phyloP scores from a whole-genome alignment of 2,888 invertebrate species.

The Ochlodes sylvanus region DNA sequence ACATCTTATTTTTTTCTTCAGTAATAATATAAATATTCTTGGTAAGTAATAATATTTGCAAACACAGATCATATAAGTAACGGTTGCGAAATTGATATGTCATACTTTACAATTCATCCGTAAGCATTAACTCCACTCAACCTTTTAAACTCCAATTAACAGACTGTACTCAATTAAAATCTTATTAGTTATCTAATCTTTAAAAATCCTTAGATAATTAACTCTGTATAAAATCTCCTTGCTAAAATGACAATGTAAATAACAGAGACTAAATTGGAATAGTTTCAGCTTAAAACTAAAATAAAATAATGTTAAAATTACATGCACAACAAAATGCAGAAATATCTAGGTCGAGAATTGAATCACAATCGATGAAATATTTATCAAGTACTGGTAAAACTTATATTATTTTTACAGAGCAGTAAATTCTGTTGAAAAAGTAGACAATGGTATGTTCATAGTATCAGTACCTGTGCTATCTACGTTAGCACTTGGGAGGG shows the following conservation, averaged over 20 bases:
- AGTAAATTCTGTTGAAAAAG: slow-evolving; percentile 80
- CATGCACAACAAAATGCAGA: neutral
- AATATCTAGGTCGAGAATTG: neutral
- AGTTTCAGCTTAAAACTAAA: no score
- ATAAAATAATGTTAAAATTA: neutral
- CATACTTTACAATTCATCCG: neutral
- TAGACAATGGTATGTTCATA: slow-evolving; percentile 63
- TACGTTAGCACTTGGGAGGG: slow-evolving; percentile 87
- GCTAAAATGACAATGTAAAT: neutral
- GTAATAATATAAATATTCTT: neutral
- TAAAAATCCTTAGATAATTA: slow-evolving; percentile 9
- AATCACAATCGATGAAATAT: slow-evolving; percentile 12
- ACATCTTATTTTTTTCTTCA: no score
- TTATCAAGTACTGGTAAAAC: neutral
- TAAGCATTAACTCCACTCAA: neutral
- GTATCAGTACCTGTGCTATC: slow-evolving; percentile 61
- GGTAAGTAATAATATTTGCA: neutral
- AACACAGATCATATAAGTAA: neutral
- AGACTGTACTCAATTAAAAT: slow-evolving; percentile 11
- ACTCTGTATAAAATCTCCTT: slow-evolving; percentile 5
- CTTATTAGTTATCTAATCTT: neutral
- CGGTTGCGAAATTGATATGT: slow-evolving; percentile 5
- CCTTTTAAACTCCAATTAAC: neutral
- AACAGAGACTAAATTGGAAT: neutral
- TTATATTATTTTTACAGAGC: slow-evolving; percentile 62